These are phyloP conservation scores for Poeciliopsis prolifica DNA, from an alignment of 2,113 vertebrate species.

Conservation along the genomic window DNA sequence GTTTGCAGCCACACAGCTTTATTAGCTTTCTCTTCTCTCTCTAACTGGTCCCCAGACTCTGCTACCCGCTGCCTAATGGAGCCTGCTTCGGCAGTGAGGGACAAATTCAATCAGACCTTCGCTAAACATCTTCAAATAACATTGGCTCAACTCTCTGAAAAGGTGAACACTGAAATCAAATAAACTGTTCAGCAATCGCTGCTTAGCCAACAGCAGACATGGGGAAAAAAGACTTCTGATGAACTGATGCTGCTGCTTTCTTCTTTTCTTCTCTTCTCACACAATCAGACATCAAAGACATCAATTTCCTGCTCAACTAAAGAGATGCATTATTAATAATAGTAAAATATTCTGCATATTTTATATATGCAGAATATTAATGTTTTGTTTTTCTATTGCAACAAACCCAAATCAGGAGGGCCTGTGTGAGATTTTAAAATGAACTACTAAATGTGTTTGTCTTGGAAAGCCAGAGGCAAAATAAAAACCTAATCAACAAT, in stretches of 20 bases:
- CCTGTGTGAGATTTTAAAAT: not conserved
- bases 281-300: not conserved
- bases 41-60: conserved; percentile 70
- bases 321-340: not conserved
- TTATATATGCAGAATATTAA: not conserved
- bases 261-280: not conserved
- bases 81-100: conserved; percentile 65
- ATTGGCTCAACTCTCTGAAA: conserved; percentile 38
- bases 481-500: too few species aligned
- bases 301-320: not conserved
- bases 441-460: too few species aligned
- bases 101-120: conserved; percentile 65
- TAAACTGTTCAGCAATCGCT: conserved; percentile 13
- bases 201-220: not conserved
- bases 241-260: not conserved
- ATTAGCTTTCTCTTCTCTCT: conserved; percentile 70
- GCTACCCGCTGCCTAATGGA: conserved; percentile 75
- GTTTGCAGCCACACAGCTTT: conserved; percentile 66
- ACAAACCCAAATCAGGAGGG: not conserved
- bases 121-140: conserved; percentile 67
- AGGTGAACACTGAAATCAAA: conserved; percentile 50
- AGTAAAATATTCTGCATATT: not conserved
- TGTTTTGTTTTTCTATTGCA: not conserved
- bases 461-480: too few species aligned
- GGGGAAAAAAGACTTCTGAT: not conserved